Percentiles rank a stretch among this genome's conserved stretches.
Conservation (phyloP, 2,888 invertebrate species). For the Andrena hattorfiana region DNA sequence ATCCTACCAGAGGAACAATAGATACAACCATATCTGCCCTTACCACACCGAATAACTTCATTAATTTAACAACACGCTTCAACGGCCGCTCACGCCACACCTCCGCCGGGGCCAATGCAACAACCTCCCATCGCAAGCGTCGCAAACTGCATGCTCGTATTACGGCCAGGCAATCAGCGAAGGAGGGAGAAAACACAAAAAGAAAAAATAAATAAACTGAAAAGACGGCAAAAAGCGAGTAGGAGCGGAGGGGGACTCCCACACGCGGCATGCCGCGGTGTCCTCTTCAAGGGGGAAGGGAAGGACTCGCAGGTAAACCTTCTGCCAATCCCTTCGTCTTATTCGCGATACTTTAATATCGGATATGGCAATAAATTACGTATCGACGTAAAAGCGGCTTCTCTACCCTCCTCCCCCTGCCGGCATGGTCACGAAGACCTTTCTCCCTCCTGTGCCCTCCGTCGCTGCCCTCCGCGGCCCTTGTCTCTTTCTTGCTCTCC, state of each 20-base stretch:
- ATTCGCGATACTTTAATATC: slow-evolving; percentile 75
- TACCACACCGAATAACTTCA: too few species aligned
- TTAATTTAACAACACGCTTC: too few species aligned
- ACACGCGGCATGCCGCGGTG: slow-evolving; percentile 18
- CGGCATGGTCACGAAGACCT: slow-evolving; percentile 54
- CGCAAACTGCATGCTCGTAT: too few species aligned
- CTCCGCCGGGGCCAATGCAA: too few species aligned
- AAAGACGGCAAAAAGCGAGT: neutral
- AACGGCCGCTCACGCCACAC: too few species aligned
- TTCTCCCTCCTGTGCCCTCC: slow-evolving; percentile 38
- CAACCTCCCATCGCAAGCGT: too few species aligned
- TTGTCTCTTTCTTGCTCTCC: slow-evolving; percentile 30
- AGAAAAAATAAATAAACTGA: neutral
- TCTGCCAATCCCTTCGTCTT: slow-evolving; percentile 64
- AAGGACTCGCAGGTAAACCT: slow-evolving; percentile 51
- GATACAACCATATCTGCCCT: too few species aligned
- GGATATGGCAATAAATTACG: slow-evolving; percentile 79
- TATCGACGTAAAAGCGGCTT: slow-evolving; percentile 75
- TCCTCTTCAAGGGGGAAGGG: slow-evolving; percentile 27
- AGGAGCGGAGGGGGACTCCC: slow-evolving; percentile 17
- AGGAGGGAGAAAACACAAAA: too few species aligned
- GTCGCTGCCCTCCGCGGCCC: slow-evolving; percentile 7
- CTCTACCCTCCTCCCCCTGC: slow-evolving; percentile 43
- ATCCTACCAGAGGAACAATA: too few species aligned
- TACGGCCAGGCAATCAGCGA: too few species aligned